phyloP scores from a whole-genome alignment of 2,113 vertebrate genomes.

The Cygnus buccinator region DNA sequence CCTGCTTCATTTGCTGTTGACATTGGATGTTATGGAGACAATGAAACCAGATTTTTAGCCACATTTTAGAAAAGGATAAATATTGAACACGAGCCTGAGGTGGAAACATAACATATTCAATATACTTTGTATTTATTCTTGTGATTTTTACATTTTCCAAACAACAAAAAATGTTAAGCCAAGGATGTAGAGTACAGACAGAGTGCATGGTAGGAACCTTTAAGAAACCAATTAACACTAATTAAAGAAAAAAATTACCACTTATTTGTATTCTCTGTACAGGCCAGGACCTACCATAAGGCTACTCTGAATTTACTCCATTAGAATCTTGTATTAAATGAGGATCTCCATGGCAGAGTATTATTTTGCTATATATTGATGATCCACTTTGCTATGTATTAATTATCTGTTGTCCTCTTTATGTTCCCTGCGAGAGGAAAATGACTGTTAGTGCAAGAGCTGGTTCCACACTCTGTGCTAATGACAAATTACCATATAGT shows the following conservation, averaged over 20 bases:
- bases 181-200: not conserved
- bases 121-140: not conserved
- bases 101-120: not conserved
- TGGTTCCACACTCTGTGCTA: not conserved
- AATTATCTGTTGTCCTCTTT: not conserved
- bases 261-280: not conserved
- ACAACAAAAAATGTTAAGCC: not conserved
- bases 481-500: fast-evolving
- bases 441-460: not conserved
- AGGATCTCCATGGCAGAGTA: not conserved
- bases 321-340: not conserved
- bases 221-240: not conserved
- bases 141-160: not conserved
- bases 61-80: not conserved
- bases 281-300: not conserved
- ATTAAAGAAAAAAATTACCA: not conserved
- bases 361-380: not conserved
- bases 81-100: not conserved
- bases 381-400: not conserved
- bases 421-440: not conserved
- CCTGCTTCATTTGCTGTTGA: not conserved
- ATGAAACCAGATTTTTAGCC: not conserved
- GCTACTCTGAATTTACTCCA: not conserved
- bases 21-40: not conserved
- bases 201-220: not conserved